Base-by-base conservation (phyloP, 2,113 vertebrate genomes). In the Microtus oregoni region DNA sequence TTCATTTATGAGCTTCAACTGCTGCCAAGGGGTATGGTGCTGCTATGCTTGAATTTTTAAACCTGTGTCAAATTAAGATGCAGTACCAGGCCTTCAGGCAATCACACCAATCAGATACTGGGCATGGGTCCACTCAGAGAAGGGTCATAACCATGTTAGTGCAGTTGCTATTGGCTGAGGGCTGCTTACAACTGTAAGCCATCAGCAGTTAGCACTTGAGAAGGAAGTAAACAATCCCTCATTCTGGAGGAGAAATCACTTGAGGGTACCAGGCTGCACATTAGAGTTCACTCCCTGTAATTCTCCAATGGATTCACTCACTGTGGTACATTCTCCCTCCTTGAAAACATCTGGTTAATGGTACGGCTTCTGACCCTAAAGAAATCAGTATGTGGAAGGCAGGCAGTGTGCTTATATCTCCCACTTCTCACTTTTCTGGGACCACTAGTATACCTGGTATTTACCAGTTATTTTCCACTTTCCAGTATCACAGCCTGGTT, bases 241-340 rank as follows among this genome's bases (percentile, higher is more conserved):
- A 58, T 7, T 78, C 4, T 17, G 41, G 22, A 90, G 41, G 24
- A 94, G 30, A 44, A 26, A 58, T 19, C 58, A 78, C 24, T 30
- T 38, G 4, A 19, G 19, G 9, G 5, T 6, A 55, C 17, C 11
- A 26, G 15, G 14, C 0, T 19, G 6, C 6, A 55, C 20, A 47
- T 26, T 55, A 13, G 14, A 30, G 5, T 28, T 5, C 70, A 32
- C 13, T 20, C 7, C 63, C 35, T 58, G 10, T 35, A 72, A 11
- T 9, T 15, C 20, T 61, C 9, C 19, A 20, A 65, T 89, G 30
- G 65, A 13, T 17, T 72, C 1, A 9, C 8, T 88, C 61, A 9
- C 55, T 8, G 12, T 7, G 22, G 2, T 44, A 58, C 26, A 5
- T 28, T 67, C 15, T 50, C 6, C 26, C 1, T 55, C 88, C 68